Evolutionary conservation across 2,888 invertebrate genomes (phyloP).

Genomic region (Cistogaster globosa): DNA sequence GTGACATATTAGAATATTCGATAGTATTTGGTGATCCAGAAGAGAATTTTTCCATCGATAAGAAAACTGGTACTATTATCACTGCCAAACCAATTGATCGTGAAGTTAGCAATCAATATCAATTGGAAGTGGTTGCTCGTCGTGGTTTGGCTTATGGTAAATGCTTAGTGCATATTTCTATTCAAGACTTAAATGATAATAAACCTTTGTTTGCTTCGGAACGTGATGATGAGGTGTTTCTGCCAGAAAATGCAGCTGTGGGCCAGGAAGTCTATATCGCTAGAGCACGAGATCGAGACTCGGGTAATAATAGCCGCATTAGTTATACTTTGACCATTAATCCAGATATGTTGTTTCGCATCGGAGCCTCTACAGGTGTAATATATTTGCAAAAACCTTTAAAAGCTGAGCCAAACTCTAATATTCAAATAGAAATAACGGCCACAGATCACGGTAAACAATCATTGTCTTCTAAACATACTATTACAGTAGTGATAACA

Average conservation of each 20-base stretch:
- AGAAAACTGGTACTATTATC: conserved; percentile 89
- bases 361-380: conserved; percentile 93
- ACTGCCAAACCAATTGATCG: conserved; percentile 92
- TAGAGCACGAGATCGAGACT: conserved; percentile 93
- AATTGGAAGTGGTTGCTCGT: conserved; percentile 91
- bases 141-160: conserved; percentile 90
- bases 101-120: conserved; percentile 90
- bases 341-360: conserved; percentile 91
- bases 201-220: conserved; percentile 91
- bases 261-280: conserved; percentile 96
- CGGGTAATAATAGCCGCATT: conserved; percentile 93
- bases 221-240: conserved; percentile 88
- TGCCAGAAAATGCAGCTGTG: conserved; percentile 95
- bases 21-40: conserved; percentile 92
- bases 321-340: conserved; percentile 92
- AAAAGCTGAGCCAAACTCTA: conserved; percentile 88
- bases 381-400: conserved; percentile 93
- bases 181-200: conserved; percentile 96
- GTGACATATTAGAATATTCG: conserved; percentile 85
- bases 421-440: conserved; percentile 89
- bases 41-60: conserved; percentile 91
- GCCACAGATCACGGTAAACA: conserved; percentile 93
- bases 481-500: conserved; percentile 88
- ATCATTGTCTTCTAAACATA: conserved; percentile 89
- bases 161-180: conserved; percentile 90